Evolutionary conservation across 1,140 invertebrate species (phyloP), one percentile per base, ranked within the genome.

Genomic region (Drosophila insularis): DNA sequence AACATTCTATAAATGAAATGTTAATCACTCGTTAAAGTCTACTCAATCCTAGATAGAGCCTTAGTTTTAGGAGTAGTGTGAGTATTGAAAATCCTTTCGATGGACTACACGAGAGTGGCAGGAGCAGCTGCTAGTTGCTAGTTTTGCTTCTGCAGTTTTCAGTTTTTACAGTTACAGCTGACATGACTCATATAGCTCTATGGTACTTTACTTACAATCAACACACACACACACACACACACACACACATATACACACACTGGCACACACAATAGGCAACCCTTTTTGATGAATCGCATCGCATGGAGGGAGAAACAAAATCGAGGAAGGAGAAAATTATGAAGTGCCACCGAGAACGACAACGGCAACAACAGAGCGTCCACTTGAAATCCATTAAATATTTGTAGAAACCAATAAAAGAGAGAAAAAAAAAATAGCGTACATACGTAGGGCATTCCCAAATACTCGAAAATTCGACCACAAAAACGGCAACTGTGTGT

Each of bases 381-480:
- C 84, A 89, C 84, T 89, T 89, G 84, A 89, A 89, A 89, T 89
- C 84, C 84, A 89, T 89, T 89, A 89, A 89, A 89, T 89, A 89
- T 89, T 89, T 89, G 84, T 89, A 80, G 84, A 89, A 89, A 89
- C 84, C 84, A 89, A 89, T 89, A 89, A 89, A 89, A 75, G 84
- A 77, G 64, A 75, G 58, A 54, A 59, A 68, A 14, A 14, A 54
- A 66, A 63, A 71, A 63, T 55, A 50, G 27, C 54, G 7, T 55
- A 31, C 54, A 19, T 27, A 14, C 27, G 27, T 27, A 6, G 54
- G 54, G 54, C 54, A 55, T 55, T 55, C 43, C 43, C n/a, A 46
- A 46, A 50, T 50, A 50, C 43, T 56, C 54, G 27, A 56, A 32
- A 32, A 14, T 3, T 8, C 37, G 43, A 66, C 69, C 81, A 82